phyloP scores from a whole-genome alignment of 2,113 vertebrate genomes.

The Brachionichthys hirsutus region DNA sequence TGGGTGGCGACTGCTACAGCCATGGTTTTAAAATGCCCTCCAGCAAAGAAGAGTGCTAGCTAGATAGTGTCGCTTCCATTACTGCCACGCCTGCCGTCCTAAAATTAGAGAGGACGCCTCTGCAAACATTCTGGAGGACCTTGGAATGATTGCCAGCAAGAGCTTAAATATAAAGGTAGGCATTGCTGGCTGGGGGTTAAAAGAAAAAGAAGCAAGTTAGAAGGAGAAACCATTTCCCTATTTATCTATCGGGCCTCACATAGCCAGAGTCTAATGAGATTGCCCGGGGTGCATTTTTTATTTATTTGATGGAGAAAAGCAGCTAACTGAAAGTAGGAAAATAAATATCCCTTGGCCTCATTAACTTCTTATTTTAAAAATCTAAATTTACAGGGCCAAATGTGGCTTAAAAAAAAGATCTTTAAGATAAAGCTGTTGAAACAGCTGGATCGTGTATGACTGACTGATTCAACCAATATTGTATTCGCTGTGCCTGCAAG shows the following conservation, averaged over 20 bases:
- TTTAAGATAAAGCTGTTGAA: conserved; percentile 32
- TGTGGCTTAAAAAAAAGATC: conserved; percentile 28
- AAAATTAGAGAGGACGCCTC: conserved; percentile 60
- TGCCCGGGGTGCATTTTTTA: background rate
- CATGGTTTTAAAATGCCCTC: conserved; percentile 55
- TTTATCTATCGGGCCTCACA: conserved; percentile 12
- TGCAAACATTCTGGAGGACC: conserved; percentile 63
- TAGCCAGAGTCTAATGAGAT: conserved; percentile 23
- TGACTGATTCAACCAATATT: conserved; percentile 46
- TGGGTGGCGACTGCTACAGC: conserved; percentile 35
- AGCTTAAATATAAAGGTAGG: conserved; percentile 22
- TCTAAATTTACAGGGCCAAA: conserved; percentile 20
- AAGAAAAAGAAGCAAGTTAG: conserved; percentile 27
- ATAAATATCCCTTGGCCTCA: conserved; percentile 5
- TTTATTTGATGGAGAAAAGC: conserved; percentile 5
- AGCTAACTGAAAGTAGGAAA: background rate
- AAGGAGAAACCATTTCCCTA: background rate
- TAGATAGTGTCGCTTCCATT: conserved; percentile 73
- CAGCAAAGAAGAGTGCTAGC: conserved; percentile 54
- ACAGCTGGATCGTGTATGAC: conserved; percentile 22
- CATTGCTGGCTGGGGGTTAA: conserved; percentile 17
- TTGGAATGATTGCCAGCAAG: conserved; percentile 50
- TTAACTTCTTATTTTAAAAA: conserved; percentile 23
- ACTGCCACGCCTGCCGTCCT: conserved; percentile 44
- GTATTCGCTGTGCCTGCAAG: conserved; percentile 62